These are phyloP conservation scores for Agonum fuliginosum DNA, from an alignment of 2,888 invertebrate species.

Conservation along the genomic window DNA sequence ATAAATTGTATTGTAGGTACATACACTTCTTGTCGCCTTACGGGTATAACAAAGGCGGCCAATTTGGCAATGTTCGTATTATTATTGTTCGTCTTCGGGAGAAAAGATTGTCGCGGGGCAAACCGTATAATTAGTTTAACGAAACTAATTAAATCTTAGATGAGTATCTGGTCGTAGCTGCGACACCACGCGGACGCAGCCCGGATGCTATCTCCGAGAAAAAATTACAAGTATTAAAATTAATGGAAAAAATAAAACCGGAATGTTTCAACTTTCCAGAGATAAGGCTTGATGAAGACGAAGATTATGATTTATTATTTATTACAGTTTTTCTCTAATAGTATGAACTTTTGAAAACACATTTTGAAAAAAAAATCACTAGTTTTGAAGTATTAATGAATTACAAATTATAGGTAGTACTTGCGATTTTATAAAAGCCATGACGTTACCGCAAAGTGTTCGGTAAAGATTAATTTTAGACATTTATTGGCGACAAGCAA, in stretches of 20 bases:
- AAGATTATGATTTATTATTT: background rate
- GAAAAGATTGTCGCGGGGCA: constrained; percentile 41
- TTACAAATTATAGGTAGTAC: too few species aligned
- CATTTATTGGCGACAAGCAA: too few species aligned
- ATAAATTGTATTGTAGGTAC: too few species aligned
- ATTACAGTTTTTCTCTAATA: background rate
- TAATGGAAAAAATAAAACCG: constrained; percentile 53
- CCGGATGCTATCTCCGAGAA: constrained; percentile 30
- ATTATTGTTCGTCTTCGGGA: too few species aligned
- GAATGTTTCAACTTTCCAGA: background rate
- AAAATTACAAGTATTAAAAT: constrained; percentile 58
- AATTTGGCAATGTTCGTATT: too few species aligned
- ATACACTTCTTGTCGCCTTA: too few species aligned
- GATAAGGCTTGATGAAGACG: background rate
- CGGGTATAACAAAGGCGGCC: too few species aligned
- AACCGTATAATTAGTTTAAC: constrained; percentile 57
- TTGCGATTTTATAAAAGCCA: too few species aligned
- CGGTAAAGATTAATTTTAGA: too few species aligned
- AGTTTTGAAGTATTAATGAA: too few species aligned
- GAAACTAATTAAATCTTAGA: constrained; percentile 59
- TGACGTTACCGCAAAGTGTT: too few species aligned
- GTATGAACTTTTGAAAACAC: background rate
- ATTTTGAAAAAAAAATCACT: too few species aligned
- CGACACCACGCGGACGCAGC: background rate
- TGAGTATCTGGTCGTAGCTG: constrained; percentile 51